Evolutionary conservation across 1,140 invertebrate species (phyloP), one percentile per base, ranked within the genome.

Genomic region (Heterodera schachtii): DNA sequence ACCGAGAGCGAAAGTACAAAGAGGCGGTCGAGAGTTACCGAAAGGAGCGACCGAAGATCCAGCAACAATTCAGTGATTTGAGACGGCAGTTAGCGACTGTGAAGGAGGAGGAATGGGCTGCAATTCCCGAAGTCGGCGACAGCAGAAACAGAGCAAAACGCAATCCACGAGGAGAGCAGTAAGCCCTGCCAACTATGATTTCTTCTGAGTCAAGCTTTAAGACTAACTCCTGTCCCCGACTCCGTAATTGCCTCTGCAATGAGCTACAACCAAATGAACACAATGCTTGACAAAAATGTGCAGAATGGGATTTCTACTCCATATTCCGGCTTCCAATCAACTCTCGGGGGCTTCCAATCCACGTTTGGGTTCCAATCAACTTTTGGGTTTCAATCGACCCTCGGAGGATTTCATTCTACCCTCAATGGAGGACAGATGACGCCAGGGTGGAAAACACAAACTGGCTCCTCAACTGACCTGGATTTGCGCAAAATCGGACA

Each of bases 401-500:
- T 84, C 44, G 83, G 83, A 7, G 83, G 83, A 41, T 70, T 85
- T 13, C 73, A 84, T 44, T 82, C 81, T 16, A 75, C 66, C 9
- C 74, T 71, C 60, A 80, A 87, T 86, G 69, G 77, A 81, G 93
- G 93, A 43, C 91, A 93, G 86, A 90, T 93, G 57, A 94, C 94
- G n/a, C 93, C 94, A 82, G 95, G 95, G 47, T 90, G 87, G 87
- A 86, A 86, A 43, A 86, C 83, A 11, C 85, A 82, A 57, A 81
- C 86, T 31, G 86, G 87, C 21, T 73, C 83, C 19, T 88, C 89
- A 11, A 84, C 85, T 7, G 96, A 99, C 90, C 93, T 99, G 89
- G 98, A 99, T 93, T 93, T 99, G 84, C 92, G 96, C 83, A 98
- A 98, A 92, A 99, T 99, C 90, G 98, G 98, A 57, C 96, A 99